Base-by-base conservation (phyloP, 2,797 vertebrate genomes). In the Tragelaphus oryx region DNA sequence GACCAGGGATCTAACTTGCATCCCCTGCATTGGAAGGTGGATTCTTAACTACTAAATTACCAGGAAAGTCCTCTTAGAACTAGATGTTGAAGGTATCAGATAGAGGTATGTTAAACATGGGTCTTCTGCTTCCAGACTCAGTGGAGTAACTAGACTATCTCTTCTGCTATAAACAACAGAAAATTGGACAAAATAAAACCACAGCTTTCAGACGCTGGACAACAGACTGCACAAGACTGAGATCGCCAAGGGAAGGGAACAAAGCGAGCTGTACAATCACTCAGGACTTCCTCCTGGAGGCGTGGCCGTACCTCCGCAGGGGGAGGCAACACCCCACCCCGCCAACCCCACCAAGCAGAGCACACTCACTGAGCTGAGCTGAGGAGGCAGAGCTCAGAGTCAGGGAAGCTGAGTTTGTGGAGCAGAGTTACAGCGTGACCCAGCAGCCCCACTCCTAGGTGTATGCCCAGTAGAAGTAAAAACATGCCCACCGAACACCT, bases 271-370 rank as follows among this genome's bases (percentile, higher is more conserved):
- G 14, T 1, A 1, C 41, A 2, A 0, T 62, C 17, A 4, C 8
- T 12, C 28, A 28, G 33, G 2, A 26, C 28, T 50, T 60, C 50
- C 18, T 65, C 57, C 57, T 30, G 28, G 44, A 22, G 50, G 22
- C 1, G 3, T 33, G 9, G 2, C 78, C 4, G 0, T 10, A 22
- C 41, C 13, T 18, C 8, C 4, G 14, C 44, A 24, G 46, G 24
- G 30, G 30, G 11, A 24, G 28, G 26, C 17, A 1, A 22, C 9
- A 2, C 1, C 17, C 0, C 41, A 41, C 41, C 1, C 9, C 24
- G 1, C 26, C 11, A 13, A 3, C 26, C 26, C 57, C 12, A 59
- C 57, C 5, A 14, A 28, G 57, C 26, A 59, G 57, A 13, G 57
- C 11, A 0, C 26, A 3, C 57, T 59, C 57, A 14, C 57, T 30